phyloP scores from a whole-genome alignment of 2,888 invertebrate genomes.

The Parnassius glacialis region DNA sequence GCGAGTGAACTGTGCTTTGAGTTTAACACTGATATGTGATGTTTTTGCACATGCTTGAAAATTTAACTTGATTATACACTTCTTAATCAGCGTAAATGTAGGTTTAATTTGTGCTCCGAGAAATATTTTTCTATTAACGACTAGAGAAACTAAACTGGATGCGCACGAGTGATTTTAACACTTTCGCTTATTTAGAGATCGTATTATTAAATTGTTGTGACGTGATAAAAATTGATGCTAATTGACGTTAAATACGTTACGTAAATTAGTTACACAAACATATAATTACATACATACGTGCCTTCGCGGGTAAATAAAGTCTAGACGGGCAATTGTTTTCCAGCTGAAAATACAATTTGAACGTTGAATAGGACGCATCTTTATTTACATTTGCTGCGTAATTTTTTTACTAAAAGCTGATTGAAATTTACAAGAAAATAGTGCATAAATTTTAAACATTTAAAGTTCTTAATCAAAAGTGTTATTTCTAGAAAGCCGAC shows the following conservation, averaged over 20 bases:
- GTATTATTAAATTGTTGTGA: constrained; percentile 28
- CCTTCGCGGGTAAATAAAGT: constrained; percentile 40
- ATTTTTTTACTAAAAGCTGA: not conserved
- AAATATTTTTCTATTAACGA: constrained; percentile 5
- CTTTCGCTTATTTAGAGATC: constrained; percentile 54
- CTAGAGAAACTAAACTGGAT: constrained; percentile 47
- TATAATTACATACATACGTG: constrained; percentile 32
- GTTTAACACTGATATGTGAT: constrained; percentile 4
- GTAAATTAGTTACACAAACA: constrained; percentile 21
- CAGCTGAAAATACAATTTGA: constrained; percentile 35
- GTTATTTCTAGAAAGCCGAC: no score
- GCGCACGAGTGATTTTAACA: constrained; percentile 62
- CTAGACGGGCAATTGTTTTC: constrained; percentile 42
- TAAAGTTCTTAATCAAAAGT: no score
- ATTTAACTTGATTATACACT: not conserved
- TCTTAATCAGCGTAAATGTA: not conserved
- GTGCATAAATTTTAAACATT: no score
- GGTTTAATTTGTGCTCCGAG: not conserved
- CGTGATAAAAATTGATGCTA: constrained; percentile 22
- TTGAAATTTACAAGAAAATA: not conserved
- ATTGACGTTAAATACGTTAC: constrained; percentile 27
- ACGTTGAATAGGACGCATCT: not conserved
- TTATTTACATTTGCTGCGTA: no score
- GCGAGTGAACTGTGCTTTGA: constrained; percentile 47
- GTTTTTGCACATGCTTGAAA: not conserved